Percentiles rank a stretch among this genome's conserved stretches.
Evolutionary conservation across 2,113 vertebrate genomes (phyloP).

Genomic region (human): GRCh38 chr4:74327501-74328000

Average conservation of each 20-base stretch:
- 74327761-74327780: neutral
- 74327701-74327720: neutral
- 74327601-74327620: no score
- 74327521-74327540: neutral
- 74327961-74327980: neutral
- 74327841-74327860: neutral
- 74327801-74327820: neutral
- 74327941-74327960: neutral
- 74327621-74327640: neutral
- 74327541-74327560: neutral
- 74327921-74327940: conserved; percentile 48
- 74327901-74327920: neutral
- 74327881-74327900: neutral
- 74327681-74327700: neutral
- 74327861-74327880: neutral
- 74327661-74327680: neutral
- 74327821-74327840: neutral
- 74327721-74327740: neutral
- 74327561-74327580: neutral
- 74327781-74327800: neutral
- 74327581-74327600: neutral
- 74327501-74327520: neutral
- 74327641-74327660: neutral
- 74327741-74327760: neutral
- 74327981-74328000: neutral